Percentiles rank a stretch among this genome's conserved stretches.
phyloP scores from a whole-genome alignment of 2,888 invertebrate genomes.

The Linhomoeus sp. region DNA sequence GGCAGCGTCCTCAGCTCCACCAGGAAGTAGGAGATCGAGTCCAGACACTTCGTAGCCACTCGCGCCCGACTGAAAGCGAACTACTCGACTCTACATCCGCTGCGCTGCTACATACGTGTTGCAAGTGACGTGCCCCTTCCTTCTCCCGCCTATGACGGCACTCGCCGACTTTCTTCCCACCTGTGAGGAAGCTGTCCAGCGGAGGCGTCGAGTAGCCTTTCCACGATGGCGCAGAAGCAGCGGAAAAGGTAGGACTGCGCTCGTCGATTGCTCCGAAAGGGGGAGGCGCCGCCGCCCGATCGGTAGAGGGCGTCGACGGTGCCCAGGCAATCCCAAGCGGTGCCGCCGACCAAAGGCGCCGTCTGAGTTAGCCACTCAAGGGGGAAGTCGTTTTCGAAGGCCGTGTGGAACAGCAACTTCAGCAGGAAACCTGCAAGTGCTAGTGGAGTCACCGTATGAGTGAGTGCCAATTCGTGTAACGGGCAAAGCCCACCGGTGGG shows the following conservation, averaged over 20 bases:
- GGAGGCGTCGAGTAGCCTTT: neutral
- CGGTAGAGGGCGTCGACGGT: no score
- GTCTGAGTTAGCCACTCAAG: constrained; percentile 38
- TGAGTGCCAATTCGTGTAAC: neutral
- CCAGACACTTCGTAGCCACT: constrained; percentile 48
- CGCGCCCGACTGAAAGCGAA: constrained; percentile 42
- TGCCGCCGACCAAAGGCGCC: no score
- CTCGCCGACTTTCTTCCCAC: no score
- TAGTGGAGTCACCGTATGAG: constrained; percentile 1
- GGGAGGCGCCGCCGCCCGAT: neutral
- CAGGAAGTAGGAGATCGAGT: constrained; percentile 51
- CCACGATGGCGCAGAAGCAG: neutral
- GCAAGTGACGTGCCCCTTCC: no score
- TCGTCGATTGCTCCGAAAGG: neutral
- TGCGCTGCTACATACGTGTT: no score
- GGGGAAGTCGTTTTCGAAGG: constrained; percentile 25
- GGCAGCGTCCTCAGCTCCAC: constrained; percentile 45
- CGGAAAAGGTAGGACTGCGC: neutral
- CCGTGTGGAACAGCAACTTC: constrained; percentile 28
- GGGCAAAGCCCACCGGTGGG: constrained; percentile 34
- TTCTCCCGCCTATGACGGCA: no score
- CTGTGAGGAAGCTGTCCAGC: neutral
- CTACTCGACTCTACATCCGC: no score
- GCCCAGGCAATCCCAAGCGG: no score
- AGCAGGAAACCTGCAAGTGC: constrained; percentile 28